Conservation (phyloP, 2,797 vertebrate species). For the Petrocephalus schoutedeni region DNA sequence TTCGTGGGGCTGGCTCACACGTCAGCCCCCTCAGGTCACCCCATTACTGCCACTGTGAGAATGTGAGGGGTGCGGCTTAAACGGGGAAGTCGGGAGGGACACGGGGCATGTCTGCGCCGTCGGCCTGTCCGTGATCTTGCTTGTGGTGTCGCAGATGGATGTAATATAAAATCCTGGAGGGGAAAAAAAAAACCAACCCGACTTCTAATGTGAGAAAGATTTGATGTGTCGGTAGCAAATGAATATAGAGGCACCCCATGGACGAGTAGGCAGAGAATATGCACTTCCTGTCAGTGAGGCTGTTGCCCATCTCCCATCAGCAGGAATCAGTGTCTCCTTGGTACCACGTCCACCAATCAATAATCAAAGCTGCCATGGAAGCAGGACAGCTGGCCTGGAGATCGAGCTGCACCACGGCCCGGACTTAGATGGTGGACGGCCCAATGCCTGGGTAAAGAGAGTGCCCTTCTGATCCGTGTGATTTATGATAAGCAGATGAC, state of each 20-base stretch:
- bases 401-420: slow-evolving; percentile 31
- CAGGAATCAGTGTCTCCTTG: slow-evolving; percentile 38
- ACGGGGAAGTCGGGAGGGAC: not conserved
- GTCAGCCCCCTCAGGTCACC: not conserved
- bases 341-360: slow-evolving; percentile 42
- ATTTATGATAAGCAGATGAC: slow-evolving; percentile 32
- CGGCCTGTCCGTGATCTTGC: not conserved
- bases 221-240: slow-evolving; percentile 58
- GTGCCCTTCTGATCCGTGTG: slow-evolving; percentile 35
- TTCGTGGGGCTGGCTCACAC: not conserved
- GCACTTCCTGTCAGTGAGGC: slow-evolving; percentile 38
- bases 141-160: not conserved
- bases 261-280: slow-evolving; percentile 34
- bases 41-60: not conserved
- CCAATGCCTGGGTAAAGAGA: slow-evolving; percentile 22
- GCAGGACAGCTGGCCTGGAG: slow-evolving; percentile 38
- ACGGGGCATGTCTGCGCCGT: not conserved
- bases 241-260: slow-evolving; percentile 41
- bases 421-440: slow-evolving; percentile 18
- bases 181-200: not conserved
- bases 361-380: slow-evolving; percentile 45
- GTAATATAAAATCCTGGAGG: not conserved
- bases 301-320: slow-evolving; percentile 23
- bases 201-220: slow-evolving; percentile 46
- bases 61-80: not conserved